Evolutionary conservation across 1,140 invertebrate species (phyloP), one percentile per base, ranked within the genome.

Genomic region (Apis florea): DNA sequence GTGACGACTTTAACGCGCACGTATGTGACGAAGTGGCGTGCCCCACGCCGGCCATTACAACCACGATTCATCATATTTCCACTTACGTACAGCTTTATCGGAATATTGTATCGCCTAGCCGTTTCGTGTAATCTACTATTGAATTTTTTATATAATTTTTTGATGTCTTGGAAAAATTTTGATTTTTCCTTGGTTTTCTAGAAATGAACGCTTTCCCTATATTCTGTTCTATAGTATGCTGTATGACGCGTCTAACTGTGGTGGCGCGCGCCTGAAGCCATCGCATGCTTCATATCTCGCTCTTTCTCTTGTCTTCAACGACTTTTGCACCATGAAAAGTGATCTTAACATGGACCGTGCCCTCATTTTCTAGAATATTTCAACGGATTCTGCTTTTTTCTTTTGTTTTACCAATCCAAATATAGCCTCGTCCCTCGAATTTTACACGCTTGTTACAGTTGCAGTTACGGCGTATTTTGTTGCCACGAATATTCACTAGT

Each of bases 31-130:
- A 70, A 91, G 82, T 92, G 91, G 92, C 91, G 90, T 92, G 90
- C 91, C 92, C 90, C 89, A 89, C 89, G 92, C 91, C 92, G 92
- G 92, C 92, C 92, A 93, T 93, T 93, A 87, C 88, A 85, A 88
- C 75, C 79, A 67, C 63, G 49, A 63, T 66, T 72, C 72, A 47
- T 40, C 71, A 71, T 86, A 79, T 85, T 81, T 69, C 15, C 87
- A 90, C 83, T 83, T 89, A 90, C 84, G 86, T 61, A 31, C 49
- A 64, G 82, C 53, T 0, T 21, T 26, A 74, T 49, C 76, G 56
- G 6, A 3, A 6, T 4, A 31, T 72, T n/a, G 13, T 11, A 51
- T 9, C 69, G 68, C 5, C 13, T 0, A 56, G 63, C 3, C n/a
- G 17, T 56, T 73, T 8, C 78, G 74, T 85, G 73, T 31, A 85